These are phyloP conservation scores for Sinocyclocheilus grahami DNA, from an alignment of 2,113 vertebrate genomes.

Conservation along the genomic window DNA sequence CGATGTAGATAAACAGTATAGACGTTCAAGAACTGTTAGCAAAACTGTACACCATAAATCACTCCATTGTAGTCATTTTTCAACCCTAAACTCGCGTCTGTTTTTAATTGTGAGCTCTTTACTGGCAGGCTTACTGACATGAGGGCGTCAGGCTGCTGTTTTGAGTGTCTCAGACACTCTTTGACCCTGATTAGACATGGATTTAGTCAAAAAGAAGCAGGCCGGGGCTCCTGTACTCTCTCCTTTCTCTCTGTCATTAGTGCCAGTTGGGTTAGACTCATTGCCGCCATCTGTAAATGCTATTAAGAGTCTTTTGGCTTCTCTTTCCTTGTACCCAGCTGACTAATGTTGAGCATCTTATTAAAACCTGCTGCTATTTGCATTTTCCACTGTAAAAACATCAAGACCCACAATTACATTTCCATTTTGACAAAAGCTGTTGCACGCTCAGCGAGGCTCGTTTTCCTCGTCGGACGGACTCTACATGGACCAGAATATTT, in stretches of 20 bases:
- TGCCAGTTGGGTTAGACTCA: constrained; percentile 57
- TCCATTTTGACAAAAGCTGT: constrained; percentile 44
- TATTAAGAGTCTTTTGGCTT: constrained; percentile 68
- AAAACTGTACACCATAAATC: neutral
- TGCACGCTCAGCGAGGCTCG: neutral
- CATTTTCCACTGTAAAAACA: constrained; percentile 69
- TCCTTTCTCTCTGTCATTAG: neutral
- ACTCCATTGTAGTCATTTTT: neutral
- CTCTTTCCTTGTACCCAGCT: constrained; percentile 9
- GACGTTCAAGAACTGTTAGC: neutral
- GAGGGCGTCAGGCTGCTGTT: constrained; percentile 38
- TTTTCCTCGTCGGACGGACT: neutral
- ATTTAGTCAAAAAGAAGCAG: constrained; percentile 57
- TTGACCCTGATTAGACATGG: constrained; percentile 61
- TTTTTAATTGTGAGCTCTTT: constrained; percentile 17
- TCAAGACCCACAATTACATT: constrained; percentile 57
- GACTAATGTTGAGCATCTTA: constrained; percentile 69
- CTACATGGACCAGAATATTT: neutral
- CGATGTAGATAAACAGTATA: neutral
- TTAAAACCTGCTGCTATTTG: constrained; percentile 68
- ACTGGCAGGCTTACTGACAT: neutral
- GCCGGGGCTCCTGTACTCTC: constrained; percentile 17
- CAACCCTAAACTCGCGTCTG: neutral
- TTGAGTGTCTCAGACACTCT: constrained; percentile 29
- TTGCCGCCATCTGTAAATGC: constrained; percentile 62